Evolutionary conservation across 2,113 vertebrate genomes (phyloP).

Genomic region (Mesoclemmys tuberculata): DNA sequence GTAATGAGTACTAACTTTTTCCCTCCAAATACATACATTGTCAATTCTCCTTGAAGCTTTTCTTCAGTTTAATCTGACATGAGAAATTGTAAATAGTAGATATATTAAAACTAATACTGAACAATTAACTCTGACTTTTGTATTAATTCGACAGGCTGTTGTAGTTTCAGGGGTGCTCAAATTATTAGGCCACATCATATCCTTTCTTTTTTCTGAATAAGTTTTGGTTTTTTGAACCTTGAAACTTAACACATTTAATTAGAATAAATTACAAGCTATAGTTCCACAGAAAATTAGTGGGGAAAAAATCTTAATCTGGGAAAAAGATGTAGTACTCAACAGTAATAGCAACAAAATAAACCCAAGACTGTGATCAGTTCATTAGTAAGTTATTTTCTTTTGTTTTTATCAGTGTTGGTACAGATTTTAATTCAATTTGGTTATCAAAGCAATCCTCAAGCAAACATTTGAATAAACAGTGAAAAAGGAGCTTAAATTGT

Average conservation of each 20-base stretch:
- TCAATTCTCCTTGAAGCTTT: neutral
- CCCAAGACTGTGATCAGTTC: neutral
- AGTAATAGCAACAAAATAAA: neutral
- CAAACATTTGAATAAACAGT: neutral
- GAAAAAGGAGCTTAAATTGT: neutral
- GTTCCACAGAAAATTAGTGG: neutral
- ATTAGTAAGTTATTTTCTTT: neutral
- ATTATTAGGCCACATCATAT: neutral
- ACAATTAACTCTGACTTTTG: neutral
- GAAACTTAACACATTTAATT: neutral
- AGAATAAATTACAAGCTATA: neutral
- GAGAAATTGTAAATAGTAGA: neutral
- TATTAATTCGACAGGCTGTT: neutral
- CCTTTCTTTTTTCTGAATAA: neutral
- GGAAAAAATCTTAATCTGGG: neutral
- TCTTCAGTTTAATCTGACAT: neutral
- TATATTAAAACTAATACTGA: neutral
- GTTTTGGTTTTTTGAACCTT: neutral
- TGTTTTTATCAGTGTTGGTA: neutral
- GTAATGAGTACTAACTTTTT: neutral
- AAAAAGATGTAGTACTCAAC: neutral
- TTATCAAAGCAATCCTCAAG: neutral
- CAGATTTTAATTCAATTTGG: neutral
- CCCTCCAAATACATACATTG: neutral
- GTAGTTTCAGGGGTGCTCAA: neutral